Conservation (phyloP, 2,888 invertebrate species). For the Ochropacha duplaris region DNA sequence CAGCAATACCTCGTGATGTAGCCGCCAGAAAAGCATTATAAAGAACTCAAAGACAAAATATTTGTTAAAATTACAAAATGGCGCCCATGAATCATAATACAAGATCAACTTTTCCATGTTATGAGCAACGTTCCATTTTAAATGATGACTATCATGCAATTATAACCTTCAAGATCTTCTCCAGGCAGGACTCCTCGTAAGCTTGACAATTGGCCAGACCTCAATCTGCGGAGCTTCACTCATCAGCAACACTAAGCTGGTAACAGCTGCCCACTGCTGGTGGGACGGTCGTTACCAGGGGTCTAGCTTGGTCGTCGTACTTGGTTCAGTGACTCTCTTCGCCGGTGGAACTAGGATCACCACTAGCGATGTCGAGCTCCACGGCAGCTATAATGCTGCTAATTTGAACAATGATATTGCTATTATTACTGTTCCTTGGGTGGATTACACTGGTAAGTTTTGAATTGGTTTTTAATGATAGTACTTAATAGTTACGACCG, state of each 20-base stretch:
- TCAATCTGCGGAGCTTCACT: slow-evolving; percentile 35
- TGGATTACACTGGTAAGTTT: slow-evolving; percentile 40
- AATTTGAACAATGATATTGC: slow-evolving; percentile 48
- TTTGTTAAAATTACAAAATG: too few species aligned
- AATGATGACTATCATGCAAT: too few species aligned
- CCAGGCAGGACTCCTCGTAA: slow-evolving; percentile 20
- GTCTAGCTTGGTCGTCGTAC: slow-evolving; percentile 35
- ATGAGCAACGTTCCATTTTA: background rate
- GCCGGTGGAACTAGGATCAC: slow-evolving; percentile 44
- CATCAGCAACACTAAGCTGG: slow-evolving; percentile 15
- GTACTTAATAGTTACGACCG: too few species aligned
- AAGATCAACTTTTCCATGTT: too few species aligned
- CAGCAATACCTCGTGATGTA: too few species aligned
- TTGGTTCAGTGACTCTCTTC: slow-evolving; percentile 47
- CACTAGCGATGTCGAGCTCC: slow-evolving; percentile 27
- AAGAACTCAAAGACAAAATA: too few species aligned
- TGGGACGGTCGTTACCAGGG: slow-evolving; percentile 38
- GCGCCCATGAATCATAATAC: too few species aligned
- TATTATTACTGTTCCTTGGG: slow-evolving; percentile 29
- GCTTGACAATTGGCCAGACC: slow-evolving; percentile 18
- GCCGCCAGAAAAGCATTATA: too few species aligned
- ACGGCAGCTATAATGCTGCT: slow-evolving; percentile 41
- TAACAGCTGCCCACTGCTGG: slow-evolving; percentile 51
- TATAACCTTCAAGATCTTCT: background rate
- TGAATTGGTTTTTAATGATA: too few species aligned